Percentiles rank a stretch among this genome's conserved stretches.
Evolutionary conservation across 2,797 vertebrate species (phyloP).

Genomic region (Coilia nasus): DNA sequence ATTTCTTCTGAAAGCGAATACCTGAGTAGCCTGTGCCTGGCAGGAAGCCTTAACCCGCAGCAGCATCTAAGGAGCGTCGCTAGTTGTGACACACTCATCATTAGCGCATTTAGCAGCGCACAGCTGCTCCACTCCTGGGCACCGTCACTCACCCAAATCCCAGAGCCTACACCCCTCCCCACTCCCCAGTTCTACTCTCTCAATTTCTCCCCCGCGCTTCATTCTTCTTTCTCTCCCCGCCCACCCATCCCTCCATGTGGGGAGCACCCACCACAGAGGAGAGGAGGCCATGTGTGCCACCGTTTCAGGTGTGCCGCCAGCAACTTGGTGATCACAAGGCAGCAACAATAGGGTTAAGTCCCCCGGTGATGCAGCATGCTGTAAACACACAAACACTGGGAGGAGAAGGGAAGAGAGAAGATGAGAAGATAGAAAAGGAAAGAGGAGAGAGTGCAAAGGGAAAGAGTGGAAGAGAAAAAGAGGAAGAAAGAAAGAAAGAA

Average conservation of each 20-base stretch:
- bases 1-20: neutral
- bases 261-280: conserved; percentile 41
- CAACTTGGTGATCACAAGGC: conserved; percentile 44
- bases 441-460: neutral
- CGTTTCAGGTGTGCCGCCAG: conserved; percentile 25
- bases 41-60: conserved; percentile 40
- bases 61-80: neutral
- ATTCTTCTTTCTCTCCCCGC: too few relatives aligned
- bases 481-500: neutral
- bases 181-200: too few relatives aligned
- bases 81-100: conserved; percentile 62
- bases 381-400: neutral
- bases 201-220: too few relatives aligned
- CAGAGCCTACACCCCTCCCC: conserved; percentile 38
- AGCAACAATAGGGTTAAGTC: conserved; percentile 32
- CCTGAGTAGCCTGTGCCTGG: neutral
- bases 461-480: neutral
- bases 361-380: neutral
- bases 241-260: conserved; percentile 30
- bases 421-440: neutral
- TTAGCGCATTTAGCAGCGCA: conserved; percentile 55
- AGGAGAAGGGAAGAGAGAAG: neutral
- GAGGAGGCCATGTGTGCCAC: conserved; percentile 24
- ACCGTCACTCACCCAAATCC: conserved; percentile 48
- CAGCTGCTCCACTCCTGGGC: conserved; percentile 64